A percentile compares a stretch with the other conserved stretches of the same genome.
Evolutionary conservation across 1,140 invertebrate species (phyloP).

Genomic region (Caenorhabditis briggsae): DNA sequence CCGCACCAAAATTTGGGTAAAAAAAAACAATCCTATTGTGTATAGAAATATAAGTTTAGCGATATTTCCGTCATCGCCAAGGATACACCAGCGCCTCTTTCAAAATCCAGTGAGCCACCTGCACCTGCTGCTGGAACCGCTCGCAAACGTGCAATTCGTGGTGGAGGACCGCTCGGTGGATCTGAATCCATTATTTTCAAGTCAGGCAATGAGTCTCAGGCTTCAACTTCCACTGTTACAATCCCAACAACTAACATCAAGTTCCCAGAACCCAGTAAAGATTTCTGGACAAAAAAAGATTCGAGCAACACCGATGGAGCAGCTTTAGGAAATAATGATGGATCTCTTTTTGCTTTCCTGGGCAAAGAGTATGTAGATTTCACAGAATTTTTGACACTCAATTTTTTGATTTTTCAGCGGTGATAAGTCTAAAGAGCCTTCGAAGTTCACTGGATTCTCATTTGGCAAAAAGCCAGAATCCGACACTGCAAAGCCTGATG

Average conservation of each 20-base stretch:
- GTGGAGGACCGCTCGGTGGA: conserved; percentile 41
- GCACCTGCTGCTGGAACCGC: neutral
- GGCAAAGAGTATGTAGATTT: neutral
- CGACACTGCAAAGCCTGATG: neutral
- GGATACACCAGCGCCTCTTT: neutral
- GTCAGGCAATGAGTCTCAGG: neutral
- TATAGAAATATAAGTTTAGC: neutral
- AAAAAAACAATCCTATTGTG: no score
- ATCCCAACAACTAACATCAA: conserved; percentile 47
- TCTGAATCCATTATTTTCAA: conserved; percentile 39
- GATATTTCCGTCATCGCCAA: conserved; percentile 44
- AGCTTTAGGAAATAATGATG: neutral
- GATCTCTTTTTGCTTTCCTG: conserved; percentile 23
- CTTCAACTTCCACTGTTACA: neutral
- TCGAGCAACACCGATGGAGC: neutral
- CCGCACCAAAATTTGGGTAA: conserved; percentile 36
- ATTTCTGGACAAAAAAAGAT: conserved; percentile 54
- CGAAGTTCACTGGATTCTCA: conserved; percentile 23
- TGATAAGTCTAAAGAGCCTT: conserved; percentile 20
- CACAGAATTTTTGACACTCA: neutral
- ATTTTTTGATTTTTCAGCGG: neutral
- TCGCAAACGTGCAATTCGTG: conserved; percentile 52
- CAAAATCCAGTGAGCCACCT: neutral
- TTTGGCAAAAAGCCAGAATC: neutral
- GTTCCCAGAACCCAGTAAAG: conserved; percentile 45